A percentile compares a stretch with the other conserved stretches of the same genome.
Conservation (phyloP, 2,888 invertebrate species). For the Protonemura montana region DNA sequence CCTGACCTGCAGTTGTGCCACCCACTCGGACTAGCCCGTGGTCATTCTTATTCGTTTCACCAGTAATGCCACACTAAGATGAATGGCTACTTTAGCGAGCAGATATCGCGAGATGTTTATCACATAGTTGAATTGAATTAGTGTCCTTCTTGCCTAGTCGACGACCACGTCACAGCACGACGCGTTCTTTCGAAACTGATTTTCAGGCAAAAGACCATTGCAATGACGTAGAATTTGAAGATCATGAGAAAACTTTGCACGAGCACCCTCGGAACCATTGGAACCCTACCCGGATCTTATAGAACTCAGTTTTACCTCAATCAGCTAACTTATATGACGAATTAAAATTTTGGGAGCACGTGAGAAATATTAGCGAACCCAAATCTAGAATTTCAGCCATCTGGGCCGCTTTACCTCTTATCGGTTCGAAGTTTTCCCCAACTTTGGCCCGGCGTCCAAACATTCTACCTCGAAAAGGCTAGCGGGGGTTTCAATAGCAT, state of each 20-base stretch:
- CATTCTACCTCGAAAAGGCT: neutral
- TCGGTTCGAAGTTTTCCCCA: neutral
- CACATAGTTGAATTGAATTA: neutral
- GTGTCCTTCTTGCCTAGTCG: neutral
- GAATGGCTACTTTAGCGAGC: neutral
- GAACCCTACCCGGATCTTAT: neutral
- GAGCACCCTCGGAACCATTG: too few species aligned
- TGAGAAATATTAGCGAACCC: neutral
- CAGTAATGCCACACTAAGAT: neutral
- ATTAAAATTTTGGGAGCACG: neutral
- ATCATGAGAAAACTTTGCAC: neutral
- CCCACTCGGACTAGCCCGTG: neutral
- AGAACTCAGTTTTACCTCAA: neutral
- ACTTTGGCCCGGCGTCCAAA: neutral
- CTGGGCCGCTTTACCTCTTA: neutral
- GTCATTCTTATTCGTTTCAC: neutral
- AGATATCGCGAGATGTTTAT: slow-evolving; percentile 12
- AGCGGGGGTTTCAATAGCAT: neutral
- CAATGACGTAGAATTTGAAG: neutral
- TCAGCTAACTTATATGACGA: neutral
- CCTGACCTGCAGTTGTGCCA: neutral
- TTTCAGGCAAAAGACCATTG: neutral
- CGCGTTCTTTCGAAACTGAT: neutral
- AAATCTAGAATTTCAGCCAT: neutral
- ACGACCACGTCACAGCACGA: neutral